Evolutionary conservation across 1,140 invertebrate species (phyloP).

Genomic region (Apis cerana): DNA sequence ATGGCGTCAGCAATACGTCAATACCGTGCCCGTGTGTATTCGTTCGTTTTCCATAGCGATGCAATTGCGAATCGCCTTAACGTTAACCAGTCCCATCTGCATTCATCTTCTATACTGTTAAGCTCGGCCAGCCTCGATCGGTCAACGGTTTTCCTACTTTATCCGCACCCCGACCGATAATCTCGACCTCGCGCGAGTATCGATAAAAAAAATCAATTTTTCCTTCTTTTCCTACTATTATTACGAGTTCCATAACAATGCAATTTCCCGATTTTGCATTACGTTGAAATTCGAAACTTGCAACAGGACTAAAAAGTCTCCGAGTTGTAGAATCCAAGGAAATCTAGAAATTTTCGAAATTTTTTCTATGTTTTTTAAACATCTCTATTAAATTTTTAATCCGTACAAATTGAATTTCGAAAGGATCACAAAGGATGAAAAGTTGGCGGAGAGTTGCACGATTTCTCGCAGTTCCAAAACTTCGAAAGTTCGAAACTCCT

Average conservation of each 20-base stretch:
- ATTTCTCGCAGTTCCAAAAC: not conserved
- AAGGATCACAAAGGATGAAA: too few species aligned
- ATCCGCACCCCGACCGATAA: slow-evolving; percentile 29
- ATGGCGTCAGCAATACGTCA: slow-evolving; percentile 31
- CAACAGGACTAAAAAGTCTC: too few species aligned
- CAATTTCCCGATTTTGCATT: not conserved
- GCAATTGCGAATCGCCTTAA: not conserved
- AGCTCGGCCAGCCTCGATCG: slow-evolving; percentile 10
- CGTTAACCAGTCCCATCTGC: slow-evolving; percentile 22
- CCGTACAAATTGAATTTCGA: too few species aligned
- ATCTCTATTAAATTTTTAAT: too few species aligned
- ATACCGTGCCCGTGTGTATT: not conserved
- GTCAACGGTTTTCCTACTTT: slow-evolving; percentile 46
- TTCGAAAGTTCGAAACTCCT: not conserved
- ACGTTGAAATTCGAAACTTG: not conserved
- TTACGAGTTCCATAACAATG: not conserved
- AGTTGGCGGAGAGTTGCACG: too few species aligned
- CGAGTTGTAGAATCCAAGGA: too few species aligned
- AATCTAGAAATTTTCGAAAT: too few species aligned
- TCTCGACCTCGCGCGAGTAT: not conserved
- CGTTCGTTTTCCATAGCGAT: slow-evolving; percentile 12
- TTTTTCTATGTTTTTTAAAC: too few species aligned
- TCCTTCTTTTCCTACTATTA: too few species aligned
- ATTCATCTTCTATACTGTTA: slow-evolving; percentile 37
- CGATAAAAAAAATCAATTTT: not conserved